Evolutionary conservation across 2,113 vertebrate genomes (phyloP).

Genomic region (Syngnathus typhle): DNA sequence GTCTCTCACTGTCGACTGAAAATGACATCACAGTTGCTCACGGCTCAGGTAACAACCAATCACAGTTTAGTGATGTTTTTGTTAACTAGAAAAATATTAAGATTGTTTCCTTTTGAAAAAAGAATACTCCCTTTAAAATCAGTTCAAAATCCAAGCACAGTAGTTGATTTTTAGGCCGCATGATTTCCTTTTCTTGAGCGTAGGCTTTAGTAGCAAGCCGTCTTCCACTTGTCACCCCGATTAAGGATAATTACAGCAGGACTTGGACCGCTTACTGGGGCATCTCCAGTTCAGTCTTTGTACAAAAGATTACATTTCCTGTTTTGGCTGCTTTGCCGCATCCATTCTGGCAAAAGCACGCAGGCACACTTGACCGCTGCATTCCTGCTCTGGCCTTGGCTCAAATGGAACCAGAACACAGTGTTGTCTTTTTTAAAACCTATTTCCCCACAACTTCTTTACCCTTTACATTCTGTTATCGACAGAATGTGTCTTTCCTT

Average conservation of each 20-base stretch:
- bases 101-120: background rate
- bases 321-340: constrained; percentile 32
- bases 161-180: background rate
- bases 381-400: constrained; percentile 28
- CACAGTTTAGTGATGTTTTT: background rate
- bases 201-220: background rate
- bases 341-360: constrained; percentile 10
- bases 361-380: constrained; percentile 17
- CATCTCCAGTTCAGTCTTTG: constrained; percentile 42
- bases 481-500: background rate
- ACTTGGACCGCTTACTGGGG: constrained; percentile 21
- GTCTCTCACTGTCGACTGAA: no score
- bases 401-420: constrained; percentile 15
- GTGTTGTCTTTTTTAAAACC: background rate
- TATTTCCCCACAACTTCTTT: background rate
- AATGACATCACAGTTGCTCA: no score
- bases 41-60: no score
- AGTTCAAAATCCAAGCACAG: background rate
- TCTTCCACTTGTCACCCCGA: background rate
- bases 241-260: background rate
- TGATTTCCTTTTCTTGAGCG: background rate
- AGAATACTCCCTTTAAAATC: background rate
- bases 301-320: constrained; percentile 29
- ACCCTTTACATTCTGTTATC: constrained; percentile 6
- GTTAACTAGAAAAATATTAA: background rate